Evolutionary conservation across 2,888 invertebrate genomes (phyloP), one percentile per base, ranked within the genome.

Genomic region (Hemicrepidius hirtus): DNA sequence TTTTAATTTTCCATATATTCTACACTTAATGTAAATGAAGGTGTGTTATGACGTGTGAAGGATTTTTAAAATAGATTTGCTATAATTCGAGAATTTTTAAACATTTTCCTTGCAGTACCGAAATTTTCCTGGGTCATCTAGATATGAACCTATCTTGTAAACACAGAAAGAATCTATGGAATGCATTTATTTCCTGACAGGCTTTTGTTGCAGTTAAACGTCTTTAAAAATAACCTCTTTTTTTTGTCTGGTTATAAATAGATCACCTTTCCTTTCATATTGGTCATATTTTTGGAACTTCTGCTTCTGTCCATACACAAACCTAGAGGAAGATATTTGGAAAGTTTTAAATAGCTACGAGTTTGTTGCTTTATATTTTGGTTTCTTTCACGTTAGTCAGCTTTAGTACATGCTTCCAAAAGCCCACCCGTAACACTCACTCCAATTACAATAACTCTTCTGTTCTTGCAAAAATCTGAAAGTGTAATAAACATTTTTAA

Each of bases 341-440:
- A 75, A 77, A 73, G 78, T 76, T 78, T 78, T 78, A 78, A 78
- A 78, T 78, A 78, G 77, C 74, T 35, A 59, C 24, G 57, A 76
- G 69, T 73, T 73, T 75, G 73, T 76, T 67, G 73, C 71, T 68
- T 70, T 66, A 70, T 63, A 70, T 53, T 66, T 74, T 70, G 20
- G 60, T 62, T 66, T 70, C 67, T 66, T 70, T 70, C 70, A 70
- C 63, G 28, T 46, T 50, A 72, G 53, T 67, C 67, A 46, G 63
- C 32, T 50, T 49, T 63, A 50, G 69, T 46, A 20, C 49, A 41
- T 53, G 68, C 68, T 68, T 37, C 46, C 59, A 59, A 46, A 67
- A 32, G 24, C 60, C 35, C 21, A 41, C 24, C n/a, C 24, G 3
- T 50, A 20, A 50, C 20, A 50, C 50, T 1, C 24, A 21, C 20